A percentile compares a stretch with the other conserved stretches of the same genome.
Conservation (phyloP, 2,797 vertebrate species). For the Austrolebias charrua region DNA sequence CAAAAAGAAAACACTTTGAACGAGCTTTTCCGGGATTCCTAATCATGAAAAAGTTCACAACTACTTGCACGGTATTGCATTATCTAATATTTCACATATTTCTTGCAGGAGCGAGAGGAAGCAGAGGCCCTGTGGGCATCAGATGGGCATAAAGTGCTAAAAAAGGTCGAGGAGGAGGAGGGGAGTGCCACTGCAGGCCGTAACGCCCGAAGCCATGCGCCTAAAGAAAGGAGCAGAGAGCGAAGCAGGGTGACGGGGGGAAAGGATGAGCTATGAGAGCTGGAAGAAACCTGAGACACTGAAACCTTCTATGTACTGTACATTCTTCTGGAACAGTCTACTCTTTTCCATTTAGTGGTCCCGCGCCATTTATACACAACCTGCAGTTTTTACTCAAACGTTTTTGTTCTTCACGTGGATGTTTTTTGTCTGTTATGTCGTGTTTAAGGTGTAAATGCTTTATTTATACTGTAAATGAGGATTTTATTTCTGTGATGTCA, state of each 20-base stretch:
- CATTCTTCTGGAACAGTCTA: background rate
- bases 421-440: conserved; percentile 21
- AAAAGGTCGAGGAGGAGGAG: conserved; percentile 57
- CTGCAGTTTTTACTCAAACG: conserved; percentile 7
- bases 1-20: too few species aligned
- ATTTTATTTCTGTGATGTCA: conserved; percentile 5
- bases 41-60: too few species aligned
- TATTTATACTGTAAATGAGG: conserved; percentile 48
- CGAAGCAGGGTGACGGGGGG: conserved; percentile 67
- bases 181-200: conserved; percentile 40
- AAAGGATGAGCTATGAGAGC: conserved; percentile 78
- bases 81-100: conserved; percentile 2
- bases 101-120: conserved; percentile 85
- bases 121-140: conserved; percentile 79
- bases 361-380: background rate
- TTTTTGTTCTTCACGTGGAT: conserved; percentile 12
- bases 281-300: conserved; percentile 29
- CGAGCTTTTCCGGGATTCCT: too few species aligned
- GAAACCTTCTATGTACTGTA: background rate
- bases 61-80: background rate
- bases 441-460: conserved; percentile 34
- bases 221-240: conserved; percentile 68
- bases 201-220: conserved; percentile 73
- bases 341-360: background rate
- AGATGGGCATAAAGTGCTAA: conserved; percentile 62